Evolutionary conservation across 2,888 invertebrate genomes (phyloP).

Genomic region (Perizoma flavofasciatum): DNA sequence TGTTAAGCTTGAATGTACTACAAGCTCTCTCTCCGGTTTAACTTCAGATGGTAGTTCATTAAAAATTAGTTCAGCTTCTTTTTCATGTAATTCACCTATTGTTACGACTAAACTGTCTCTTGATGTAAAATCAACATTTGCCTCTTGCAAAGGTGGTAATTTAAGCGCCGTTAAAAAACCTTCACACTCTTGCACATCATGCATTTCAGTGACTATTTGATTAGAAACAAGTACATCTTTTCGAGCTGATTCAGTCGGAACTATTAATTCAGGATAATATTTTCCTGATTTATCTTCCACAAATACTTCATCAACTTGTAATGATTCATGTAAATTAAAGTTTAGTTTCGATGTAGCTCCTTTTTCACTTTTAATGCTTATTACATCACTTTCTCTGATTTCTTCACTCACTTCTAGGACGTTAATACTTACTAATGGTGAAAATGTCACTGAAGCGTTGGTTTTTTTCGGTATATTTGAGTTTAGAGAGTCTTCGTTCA

Average conservation of each 20-base stretch:
- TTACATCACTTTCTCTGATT: slow-evolving; percentile 83
- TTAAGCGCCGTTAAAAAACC: slow-evolving; percentile 84
- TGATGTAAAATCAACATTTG: slow-evolving; percentile 83
- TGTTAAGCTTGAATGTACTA: slow-evolving; percentile 80
- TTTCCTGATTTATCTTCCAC: slow-evolving; percentile 89
- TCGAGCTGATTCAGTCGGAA: slow-evolving; percentile 90
- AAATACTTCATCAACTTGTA: slow-evolving; percentile 87
- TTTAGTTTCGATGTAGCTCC: slow-evolving; percentile 84
- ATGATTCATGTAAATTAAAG: slow-evolving; percentile 85
- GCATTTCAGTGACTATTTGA: slow-evolving; percentile 86
- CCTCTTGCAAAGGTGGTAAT: slow-evolving; percentile 85
- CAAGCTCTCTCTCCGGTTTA: slow-evolving; percentile 63
- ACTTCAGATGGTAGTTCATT: slow-evolving; percentile 56
- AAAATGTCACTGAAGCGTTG: slow-evolving; percentile 82
- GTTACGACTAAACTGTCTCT: slow-evolving; percentile 85
- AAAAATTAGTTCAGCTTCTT: slow-evolving; percentile 83
- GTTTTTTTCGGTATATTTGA: slow-evolving; percentile 74
- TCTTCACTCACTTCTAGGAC: slow-evolving; percentile 87
- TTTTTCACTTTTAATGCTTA: slow-evolving; percentile 68
- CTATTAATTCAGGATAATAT: slow-evolving; percentile 90
- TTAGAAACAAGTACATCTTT: slow-evolving; percentile 86
- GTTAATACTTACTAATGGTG: slow-evolving; percentile 85
- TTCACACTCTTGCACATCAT: slow-evolving; percentile 87
- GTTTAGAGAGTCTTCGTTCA: slow-evolving; percentile 85
- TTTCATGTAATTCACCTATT: slow-evolving; percentile 85